These are phyloP conservation scores for Himantopus leucocephalus DNA, from an alignment of 2,113 vertebrate genomes.

Conservation along the genomic window DNA sequence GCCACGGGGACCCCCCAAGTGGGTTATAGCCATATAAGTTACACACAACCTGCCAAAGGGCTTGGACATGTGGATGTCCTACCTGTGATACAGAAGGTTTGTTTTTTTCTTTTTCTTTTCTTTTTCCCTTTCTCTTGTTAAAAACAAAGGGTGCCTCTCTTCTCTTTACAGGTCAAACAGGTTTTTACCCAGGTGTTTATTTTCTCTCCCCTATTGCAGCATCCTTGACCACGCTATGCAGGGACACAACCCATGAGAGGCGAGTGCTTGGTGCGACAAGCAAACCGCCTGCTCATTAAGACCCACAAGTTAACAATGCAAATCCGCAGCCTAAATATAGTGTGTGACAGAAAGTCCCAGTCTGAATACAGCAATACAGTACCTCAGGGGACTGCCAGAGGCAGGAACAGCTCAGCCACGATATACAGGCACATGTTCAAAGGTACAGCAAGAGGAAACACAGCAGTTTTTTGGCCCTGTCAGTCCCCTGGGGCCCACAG, in stretches of 20 bases:
- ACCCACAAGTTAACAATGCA: not conserved
- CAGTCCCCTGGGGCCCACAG: not conserved
- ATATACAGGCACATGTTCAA: not conserved
- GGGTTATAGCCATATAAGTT: not conserved
- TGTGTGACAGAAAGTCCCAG: not conserved
- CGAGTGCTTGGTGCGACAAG: not conserved
- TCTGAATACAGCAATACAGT: not conserved
- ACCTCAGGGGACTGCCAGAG: not conserved
- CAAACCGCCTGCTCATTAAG: not conserved
- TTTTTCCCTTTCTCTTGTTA: not conserved
- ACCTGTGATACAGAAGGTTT: not conserved
- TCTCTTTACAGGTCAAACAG: not conserved
- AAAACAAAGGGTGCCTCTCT: not conserved
- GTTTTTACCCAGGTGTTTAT: not conserved
- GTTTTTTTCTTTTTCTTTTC: not conserved
- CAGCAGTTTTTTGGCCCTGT: not conserved
- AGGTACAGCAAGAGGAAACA: not conserved
- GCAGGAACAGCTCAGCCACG: not conserved
- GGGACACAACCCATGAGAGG: not conserved
- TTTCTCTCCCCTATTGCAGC: not conserved
- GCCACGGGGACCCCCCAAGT: not conserved
- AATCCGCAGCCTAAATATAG: slow-evolving; percentile 38
- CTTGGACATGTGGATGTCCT: not conserved
- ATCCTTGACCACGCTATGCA: not conserved
- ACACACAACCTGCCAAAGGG: not conserved